A percentile compares a stretch with the other conserved stretches of the same genome.
These are phyloP conservation scores for Falco novaeseelandiae DNA, from an alignment of 2,797 vertebrate genomes.

Conservation along the genomic window DNA sequence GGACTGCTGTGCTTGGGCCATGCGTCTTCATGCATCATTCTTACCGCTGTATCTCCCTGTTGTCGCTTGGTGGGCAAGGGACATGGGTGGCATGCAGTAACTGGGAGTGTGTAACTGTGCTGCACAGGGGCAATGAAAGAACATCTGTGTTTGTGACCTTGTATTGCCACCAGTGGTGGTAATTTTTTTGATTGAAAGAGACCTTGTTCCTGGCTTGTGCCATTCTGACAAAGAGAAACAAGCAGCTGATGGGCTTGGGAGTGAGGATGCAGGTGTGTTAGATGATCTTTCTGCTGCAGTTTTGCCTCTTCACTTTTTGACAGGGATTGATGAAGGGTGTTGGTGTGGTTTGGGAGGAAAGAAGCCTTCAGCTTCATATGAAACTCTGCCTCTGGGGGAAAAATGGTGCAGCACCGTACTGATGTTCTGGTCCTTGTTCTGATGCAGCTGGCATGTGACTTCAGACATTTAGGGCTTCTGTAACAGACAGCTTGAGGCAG, in stretches of 20 bases:
- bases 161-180: neutral
- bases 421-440: neutral
- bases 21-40: neutral
- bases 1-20: neutral
- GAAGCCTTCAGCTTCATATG: neutral
- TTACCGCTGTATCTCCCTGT: neutral
- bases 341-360: neutral
- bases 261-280: fast-evolving
- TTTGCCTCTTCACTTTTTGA: neutral
- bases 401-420: neutral
- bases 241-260: neutral
- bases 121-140: neutral
- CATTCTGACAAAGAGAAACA: neutral
- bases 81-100: neutral
- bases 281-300: neutral
- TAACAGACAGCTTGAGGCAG: neutral
- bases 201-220: neutral
- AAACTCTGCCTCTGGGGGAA: neutral
- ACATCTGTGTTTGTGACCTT: neutral
- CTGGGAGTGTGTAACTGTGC: neutral
- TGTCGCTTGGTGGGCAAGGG: neutral
- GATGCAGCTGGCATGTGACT: neutral
- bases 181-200: neutral
- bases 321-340: neutral
- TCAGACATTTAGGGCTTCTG: neutral